Percentiles rank a stretch among this genome's conserved stretches.
Conservation (phyloP, 2,797 vertebrate species). For the Lagocephalus sceleratus region DNA sequence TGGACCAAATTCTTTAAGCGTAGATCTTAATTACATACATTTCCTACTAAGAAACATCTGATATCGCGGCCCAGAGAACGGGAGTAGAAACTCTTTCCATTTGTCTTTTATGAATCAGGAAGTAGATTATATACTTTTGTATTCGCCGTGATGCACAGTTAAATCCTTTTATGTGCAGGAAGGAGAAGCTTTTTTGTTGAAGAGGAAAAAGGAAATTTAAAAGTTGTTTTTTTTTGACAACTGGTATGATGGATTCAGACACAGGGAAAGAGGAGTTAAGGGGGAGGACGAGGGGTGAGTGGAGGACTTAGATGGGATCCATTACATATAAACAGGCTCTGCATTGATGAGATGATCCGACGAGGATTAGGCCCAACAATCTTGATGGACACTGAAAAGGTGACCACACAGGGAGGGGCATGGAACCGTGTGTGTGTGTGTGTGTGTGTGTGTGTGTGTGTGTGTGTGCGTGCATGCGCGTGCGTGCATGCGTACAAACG, state of each 20-base stretch:
- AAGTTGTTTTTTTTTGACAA: not conserved
- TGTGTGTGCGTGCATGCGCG: not conserved
- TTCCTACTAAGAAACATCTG: no score
- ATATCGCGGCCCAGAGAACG: no score
- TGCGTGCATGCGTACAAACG: not conserved
- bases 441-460: constrained; percentile 10
- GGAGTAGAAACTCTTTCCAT: no score
- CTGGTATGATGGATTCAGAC: not conserved
- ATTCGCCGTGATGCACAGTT: no score
- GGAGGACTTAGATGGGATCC: constrained; percentile 64
- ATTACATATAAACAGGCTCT: constrained; percentile 75
- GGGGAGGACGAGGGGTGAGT: not conserved
- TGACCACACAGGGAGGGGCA: constrained; percentile 65
- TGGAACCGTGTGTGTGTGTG: constrained; percentile 20
- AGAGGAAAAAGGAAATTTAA: no score
- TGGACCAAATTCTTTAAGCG: no score
- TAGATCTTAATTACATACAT: no score
- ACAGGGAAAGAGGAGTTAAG: not conserved
- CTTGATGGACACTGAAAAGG: constrained; percentile 77
- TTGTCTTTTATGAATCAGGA: no score
- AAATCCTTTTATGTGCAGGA: no score
- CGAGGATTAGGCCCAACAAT: constrained; percentile 74
- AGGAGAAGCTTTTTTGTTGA: no score
- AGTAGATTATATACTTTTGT: no score
- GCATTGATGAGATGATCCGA: constrained; percentile 77